Base-by-base conservation (phyloP, 2,113 vertebrate genomes). In the Colius striatus region DNA sequence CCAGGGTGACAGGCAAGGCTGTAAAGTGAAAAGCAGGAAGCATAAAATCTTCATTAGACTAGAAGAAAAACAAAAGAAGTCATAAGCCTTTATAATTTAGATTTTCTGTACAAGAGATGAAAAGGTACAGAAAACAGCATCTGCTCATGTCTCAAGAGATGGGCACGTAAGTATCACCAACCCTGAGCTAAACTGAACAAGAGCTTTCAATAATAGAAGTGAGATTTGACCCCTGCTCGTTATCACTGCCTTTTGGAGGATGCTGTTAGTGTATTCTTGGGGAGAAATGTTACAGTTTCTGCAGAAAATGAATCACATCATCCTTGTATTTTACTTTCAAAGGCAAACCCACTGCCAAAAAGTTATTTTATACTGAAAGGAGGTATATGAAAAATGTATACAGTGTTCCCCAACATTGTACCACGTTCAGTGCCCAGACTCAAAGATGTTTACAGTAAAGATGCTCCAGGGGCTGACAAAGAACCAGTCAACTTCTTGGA, bases 1-100 rank as follows among this genome's bases (percentile, higher is more conserved):
- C 68, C 60, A 50, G n/a, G 55, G 60, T 76, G 82, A 62, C 66
- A 89, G 67, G 48, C 55, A 54, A 91, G 92, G 63, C 32, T 84
- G 16, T 23, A 74, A 84, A 47, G 9, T 32, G 79, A 94, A 94
- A 90, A 81, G 85, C 70, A 85, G 67, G 62, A 89, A 89, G 67
- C 38, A 83, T 48, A 90, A 84, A 92, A 80, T 84, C 87, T 89
- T 88, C 61, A 83, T 91, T 89, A 82, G 38, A 63, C 25, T 47
- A 45, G 65, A 88, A 92, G 47, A 84, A 91, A 97, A 94, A 45
- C 34, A 73, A 58, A 91, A 91, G 30, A 71, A 83, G 30, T 21
- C 3, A 81, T 87, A 92, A 91, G 26, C 21, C 55, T 77, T 80
- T 88, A 57, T 72, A 88, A 92, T 87, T 89, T 48, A 91, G 74